Percentiles rank a stretch among this genome's conserved stretches.
phyloP scores from a whole-genome alignment of 1,140 invertebrate species.

The Limonius californicus region DNA sequence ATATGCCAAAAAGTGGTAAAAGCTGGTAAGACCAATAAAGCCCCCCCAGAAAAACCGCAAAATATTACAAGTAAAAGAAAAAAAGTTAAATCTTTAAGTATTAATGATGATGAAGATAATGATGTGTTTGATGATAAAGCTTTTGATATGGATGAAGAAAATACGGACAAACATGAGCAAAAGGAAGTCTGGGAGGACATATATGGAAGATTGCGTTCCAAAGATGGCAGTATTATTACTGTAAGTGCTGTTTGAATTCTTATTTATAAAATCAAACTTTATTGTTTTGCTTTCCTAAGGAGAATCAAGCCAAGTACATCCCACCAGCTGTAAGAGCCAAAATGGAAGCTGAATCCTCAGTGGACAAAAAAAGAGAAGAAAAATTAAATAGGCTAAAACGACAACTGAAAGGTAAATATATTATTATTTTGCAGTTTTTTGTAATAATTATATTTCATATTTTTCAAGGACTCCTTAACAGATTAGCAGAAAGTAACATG shows the following conservation, averaged over 20 bases:
- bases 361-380: conserved; percentile 51
- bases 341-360: conserved; percentile 34
- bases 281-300: no score
- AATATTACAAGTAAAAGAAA: no score
- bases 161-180: conserved; percentile 34
- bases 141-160: background rate
- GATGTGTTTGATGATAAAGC: background rate
- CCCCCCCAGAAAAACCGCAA: no score
- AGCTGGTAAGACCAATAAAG: no score
- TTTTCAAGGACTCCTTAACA: conserved; percentile 78
- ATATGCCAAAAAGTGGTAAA: no score
- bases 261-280: background rate
- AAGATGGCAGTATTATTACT: conserved; percentile 56
- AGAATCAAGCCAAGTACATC: conserved; percentile 58
- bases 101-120: conserved; percentile 9
- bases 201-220: conserved; percentile 81
- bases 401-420: conserved; percentile 67
- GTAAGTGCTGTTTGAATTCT: background rate
- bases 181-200: conserved; percentile 80
- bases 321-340: conserved; percentile 72
- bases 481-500: conserved; percentile 84
- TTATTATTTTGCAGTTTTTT: background rate
- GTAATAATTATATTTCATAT: background rate
- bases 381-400: conserved; percentile 63
- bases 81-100: no score